Base-by-base conservation (phyloP, 2,888 invertebrate genomes). In the Listrodromus nycthemerus region DNA sequence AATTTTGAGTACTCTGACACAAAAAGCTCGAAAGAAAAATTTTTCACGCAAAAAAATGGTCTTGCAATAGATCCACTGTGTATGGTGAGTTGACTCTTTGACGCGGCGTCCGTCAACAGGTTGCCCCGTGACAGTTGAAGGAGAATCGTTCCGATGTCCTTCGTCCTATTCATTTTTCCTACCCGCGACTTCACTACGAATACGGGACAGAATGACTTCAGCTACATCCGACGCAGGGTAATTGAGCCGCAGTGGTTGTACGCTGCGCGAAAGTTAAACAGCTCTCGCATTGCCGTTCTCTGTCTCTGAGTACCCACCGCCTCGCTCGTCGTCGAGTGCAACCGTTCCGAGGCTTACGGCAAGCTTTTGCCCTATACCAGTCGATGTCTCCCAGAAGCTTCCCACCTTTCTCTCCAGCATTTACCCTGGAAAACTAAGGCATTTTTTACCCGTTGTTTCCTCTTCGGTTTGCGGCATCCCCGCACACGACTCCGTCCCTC, bases 211-310 rank as follows among this genome's bases (percentile, higher is more conserved):
- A 21, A 30, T 30, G 45, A 52, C 66, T 69, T 48, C n/a, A 48
- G 65, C 75, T 81, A 7, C 16, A 16, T 41, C 41, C 41, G 41
- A 16, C 16, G 41, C 41, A 41, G 41, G 77, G 65, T 77, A 80
- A 65, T 71, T 58, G 52, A 65, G 74, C 74, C 27, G 74, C 69
- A 13, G 73, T 48, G 45, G 41, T 58, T 84, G 78, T 8, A 41
- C 78, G 55, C 78, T 74, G 65, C 70, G 70, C 78, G 84, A 78
- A 84, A 84, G 84, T 84, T 84, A 84, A 81, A 70, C 74, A 84
- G 78, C 74, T 75, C 73, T 41, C 19, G 73, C 61, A 66, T n/a
- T 21, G 10, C 58, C 67, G 50, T 76, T 63, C 70, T 61, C 30
- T 19, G 24, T 33, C 16, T 16, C 16, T 13, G 16, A 67, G 75